These are phyloP conservation scores for Embidobia sp. DNA, from an alignment of 2,888 invertebrate genomes.

Conservation along the genomic window DNA sequence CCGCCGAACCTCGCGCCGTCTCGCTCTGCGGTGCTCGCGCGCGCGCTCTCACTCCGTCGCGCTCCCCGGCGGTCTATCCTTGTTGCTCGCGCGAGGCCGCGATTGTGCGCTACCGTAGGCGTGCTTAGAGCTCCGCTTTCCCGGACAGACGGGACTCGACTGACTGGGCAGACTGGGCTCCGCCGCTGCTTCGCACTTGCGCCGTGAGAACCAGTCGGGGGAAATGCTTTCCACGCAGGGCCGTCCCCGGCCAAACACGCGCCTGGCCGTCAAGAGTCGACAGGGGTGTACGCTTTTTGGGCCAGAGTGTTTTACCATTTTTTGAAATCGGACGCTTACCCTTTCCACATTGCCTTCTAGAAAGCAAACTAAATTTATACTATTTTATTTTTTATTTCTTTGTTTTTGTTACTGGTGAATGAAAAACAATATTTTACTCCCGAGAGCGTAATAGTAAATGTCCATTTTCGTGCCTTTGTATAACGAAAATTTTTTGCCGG, in stretches of 20 bases:
- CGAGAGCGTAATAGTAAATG: no score
- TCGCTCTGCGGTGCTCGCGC: slow-evolving; percentile 27
- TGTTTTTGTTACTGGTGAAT: no score
- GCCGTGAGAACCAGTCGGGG: slow-evolving; percentile 54
- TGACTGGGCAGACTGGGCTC: slow-evolving; percentile 75
- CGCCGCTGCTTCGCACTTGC: slow-evolving; percentile 70
- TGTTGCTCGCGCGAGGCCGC: slow-evolving; percentile 56
- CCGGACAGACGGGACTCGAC: slow-evolving; percentile 81
- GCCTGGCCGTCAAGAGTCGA: background rate
- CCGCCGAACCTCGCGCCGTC: slow-evolving; percentile 34
- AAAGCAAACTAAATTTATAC: no score
- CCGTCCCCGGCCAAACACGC: background rate
- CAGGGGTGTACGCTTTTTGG: slow-evolving; percentile 4
- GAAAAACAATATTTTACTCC: no score
- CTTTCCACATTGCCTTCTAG: no score
- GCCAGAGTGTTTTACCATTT: no score
- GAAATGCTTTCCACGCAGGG: slow-evolving; percentile 51
- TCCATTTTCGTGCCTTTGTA: no score
- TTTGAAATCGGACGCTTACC: no score
- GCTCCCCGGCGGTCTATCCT: slow-evolving; percentile 40
- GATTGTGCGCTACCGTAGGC: slow-evolving; percentile 65
- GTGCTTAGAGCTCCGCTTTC: slow-evolving; percentile 73
- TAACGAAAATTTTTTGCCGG: no score
- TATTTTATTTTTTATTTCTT: no score
- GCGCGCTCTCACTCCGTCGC: slow-evolving; percentile 31